These are phyloP conservation scores for Phacellophora camtschatica DNA, from an alignment of 30 jellyfish, hydroid and myxozoan genomes.

Conservation along the genomic window DNA sequence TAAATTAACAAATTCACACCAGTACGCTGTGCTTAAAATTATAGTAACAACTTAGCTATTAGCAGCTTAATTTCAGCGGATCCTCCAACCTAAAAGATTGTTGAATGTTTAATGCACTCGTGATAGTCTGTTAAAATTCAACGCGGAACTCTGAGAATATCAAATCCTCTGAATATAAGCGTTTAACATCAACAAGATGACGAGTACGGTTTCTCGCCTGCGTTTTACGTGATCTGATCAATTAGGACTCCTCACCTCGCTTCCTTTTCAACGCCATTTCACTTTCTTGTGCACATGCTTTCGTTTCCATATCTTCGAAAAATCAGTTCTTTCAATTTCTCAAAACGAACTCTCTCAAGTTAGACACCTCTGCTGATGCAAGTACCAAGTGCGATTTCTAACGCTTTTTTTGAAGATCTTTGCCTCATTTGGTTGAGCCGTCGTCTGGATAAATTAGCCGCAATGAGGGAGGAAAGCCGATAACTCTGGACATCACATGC, in stretches of 20 bases:
- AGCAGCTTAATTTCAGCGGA: constrained; percentile 16
- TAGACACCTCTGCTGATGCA: no score
- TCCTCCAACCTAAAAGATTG: neutral
- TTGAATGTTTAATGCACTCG: constrained; percentile 42
- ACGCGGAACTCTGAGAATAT: neutral
- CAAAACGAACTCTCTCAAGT: no score
- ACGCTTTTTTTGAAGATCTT: no score
- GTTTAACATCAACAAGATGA: constrained; percentile 63
- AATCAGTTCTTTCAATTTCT: no score
- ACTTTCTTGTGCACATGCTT: neutral
- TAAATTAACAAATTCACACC: neutral
- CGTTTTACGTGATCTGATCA: constrained; percentile 8
- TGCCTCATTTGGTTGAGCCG: no score
- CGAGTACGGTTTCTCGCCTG: constrained; percentile 66
- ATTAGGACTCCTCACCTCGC: constrained; percentile 38
- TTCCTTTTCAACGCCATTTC: constrained; percentile 55
- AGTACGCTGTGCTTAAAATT: neutral
- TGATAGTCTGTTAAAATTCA: constrained; percentile 49
- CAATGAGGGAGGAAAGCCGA: no score
- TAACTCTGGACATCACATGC: no score
- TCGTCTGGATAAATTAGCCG: no score
- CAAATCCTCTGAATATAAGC: neutral
- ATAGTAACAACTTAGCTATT: neutral
- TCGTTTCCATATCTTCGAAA: constrained; percentile 5
- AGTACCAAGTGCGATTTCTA: no score